Evolutionary conservation across 2,113 vertebrate species (phyloP).

Genomic region (Crotophaga sulcirostris): DNA sequence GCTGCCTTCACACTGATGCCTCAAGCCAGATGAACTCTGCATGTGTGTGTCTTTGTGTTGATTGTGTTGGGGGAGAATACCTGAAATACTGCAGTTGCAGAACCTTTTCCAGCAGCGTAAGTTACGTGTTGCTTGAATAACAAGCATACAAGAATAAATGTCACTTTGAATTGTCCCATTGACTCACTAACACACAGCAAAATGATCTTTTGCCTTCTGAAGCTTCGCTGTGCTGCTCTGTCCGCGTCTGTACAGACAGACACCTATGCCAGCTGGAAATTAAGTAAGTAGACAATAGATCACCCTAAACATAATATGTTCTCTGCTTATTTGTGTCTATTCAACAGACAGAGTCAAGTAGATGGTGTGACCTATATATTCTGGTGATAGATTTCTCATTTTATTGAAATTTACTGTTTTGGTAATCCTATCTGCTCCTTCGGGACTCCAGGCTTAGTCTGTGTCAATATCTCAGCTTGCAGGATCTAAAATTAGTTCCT

Average conservation of each 20-base stretch:
- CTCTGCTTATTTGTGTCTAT: not conserved
- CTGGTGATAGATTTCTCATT: not conserved
- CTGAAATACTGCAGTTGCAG: not conserved
- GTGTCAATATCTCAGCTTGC: not conserved
- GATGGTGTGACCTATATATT: not conserved
- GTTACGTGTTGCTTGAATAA: not conserved
- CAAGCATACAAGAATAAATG: not conserved
- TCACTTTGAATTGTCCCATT: not conserved
- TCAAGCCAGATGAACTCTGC: not conserved
- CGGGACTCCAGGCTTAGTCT: not conserved
- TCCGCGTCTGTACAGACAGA: not conserved
- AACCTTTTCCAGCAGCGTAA: not conserved
- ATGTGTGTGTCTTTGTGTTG: not conserved
- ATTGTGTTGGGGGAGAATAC: not conserved
- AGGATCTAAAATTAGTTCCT: not conserved
- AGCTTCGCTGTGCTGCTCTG: not conserved
- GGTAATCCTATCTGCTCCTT: not conserved
- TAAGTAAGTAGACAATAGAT: not conserved
- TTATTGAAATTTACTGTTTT: not conserved
- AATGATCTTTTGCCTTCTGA: not conserved
- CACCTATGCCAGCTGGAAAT: not conserved
- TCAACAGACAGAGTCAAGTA: not conserved
- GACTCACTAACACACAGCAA: not conserved
- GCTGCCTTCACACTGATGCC: not conserved
- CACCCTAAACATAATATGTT: not conserved